Evolutionary conservation across 37 sponge, comb jelly and placozoan genomes (phyloP).

Genomic region (Chondrosia reniformis): DNA sequence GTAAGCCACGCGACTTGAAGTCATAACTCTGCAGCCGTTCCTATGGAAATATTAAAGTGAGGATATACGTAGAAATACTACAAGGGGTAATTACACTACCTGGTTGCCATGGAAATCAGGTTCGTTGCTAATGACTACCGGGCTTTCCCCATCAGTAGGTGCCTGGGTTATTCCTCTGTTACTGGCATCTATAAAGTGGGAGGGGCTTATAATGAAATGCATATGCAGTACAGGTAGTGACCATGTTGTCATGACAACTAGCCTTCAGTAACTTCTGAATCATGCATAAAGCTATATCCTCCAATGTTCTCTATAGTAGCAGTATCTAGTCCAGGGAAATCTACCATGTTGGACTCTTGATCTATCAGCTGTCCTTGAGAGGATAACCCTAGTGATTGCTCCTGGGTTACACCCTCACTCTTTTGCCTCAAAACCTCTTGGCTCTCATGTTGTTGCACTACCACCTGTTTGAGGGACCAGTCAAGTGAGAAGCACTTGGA

Average conservation of each 20-base stretch:
- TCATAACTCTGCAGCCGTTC: too few species aligned
- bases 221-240: not conserved
- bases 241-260: not conserved
- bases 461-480: not conserved
- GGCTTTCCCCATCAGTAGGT: too few species aligned
- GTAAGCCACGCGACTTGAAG: too few species aligned
- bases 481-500: not conserved
- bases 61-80: too few species aligned
- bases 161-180: too few species aligned
- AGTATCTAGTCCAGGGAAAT: constrained; percentile 18
- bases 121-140: too few species aligned
- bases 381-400: not conserved
- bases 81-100: too few species aligned
- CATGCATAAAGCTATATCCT: constrained; percentile 61
- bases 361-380: not conserved
- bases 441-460: not conserved
- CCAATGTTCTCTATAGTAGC: not conserved
- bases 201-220: too few species aligned
- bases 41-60: too few species aligned
- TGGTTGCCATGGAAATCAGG: too few species aligned
- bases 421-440: not conserved
- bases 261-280: constrained; percentile 39
- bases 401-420: constrained; percentile 18
- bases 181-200: too few species aligned
- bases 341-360: not conserved